These are phyloP conservation scores for Andrena dorsata DNA, from an alignment of 2,888 invertebrate species.

Conservation along the genomic window DNA sequence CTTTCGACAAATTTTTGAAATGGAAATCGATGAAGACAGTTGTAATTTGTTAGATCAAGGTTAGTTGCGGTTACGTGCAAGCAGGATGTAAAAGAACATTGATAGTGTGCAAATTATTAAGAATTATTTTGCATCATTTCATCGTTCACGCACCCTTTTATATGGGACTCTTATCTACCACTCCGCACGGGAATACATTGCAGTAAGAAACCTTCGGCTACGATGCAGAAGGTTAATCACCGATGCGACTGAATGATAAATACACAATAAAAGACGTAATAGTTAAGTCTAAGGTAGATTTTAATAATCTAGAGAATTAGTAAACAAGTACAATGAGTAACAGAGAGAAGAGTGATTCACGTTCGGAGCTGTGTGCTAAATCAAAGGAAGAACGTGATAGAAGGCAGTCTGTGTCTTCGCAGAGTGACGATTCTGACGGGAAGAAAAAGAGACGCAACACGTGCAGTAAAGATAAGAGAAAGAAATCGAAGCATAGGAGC, in stretches of 20 bases:
- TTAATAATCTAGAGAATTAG: conserved; percentile 25
- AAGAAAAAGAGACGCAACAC: conserved; percentile 69
- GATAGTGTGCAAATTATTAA: conserved; percentile 21
- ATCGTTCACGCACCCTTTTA: conserved; percentile 6
- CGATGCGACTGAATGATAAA: conserved; percentile 35
- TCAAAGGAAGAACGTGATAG: conserved; percentile 64
- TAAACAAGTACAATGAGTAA: conserved; percentile 70
- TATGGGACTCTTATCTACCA: background rate
- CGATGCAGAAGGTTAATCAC: conserved; percentile 44
- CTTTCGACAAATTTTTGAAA: conserved; percentile 58
- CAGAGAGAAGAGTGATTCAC: conserved; percentile 64
- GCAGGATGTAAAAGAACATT: conserved; percentile 23
- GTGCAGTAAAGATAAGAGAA: conserved; percentile 76
- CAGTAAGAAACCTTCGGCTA: conserved; percentile 7
- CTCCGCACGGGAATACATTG: conserved; percentile 3
- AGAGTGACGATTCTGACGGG: conserved; percentile 64
- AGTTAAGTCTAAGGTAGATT: conserved; percentile 11
- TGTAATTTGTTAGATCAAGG: conserved; percentile 55
- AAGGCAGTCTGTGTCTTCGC: conserved; percentile 69
- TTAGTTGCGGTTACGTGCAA: conserved; percentile 40
- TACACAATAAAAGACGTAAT: conserved; percentile 19
- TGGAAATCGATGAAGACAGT: conserved; percentile 51
- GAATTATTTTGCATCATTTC: conserved; percentile 22
- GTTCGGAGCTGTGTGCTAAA: conserved; percentile 67
- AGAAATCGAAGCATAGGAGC: conserved; percentile 71